A percentile compares a stretch with the other conserved stretches of the same genome.
Evolutionary conservation across 1,140 invertebrate genomes (phyloP).

Genomic region (Nylanderia fulva): DNA sequence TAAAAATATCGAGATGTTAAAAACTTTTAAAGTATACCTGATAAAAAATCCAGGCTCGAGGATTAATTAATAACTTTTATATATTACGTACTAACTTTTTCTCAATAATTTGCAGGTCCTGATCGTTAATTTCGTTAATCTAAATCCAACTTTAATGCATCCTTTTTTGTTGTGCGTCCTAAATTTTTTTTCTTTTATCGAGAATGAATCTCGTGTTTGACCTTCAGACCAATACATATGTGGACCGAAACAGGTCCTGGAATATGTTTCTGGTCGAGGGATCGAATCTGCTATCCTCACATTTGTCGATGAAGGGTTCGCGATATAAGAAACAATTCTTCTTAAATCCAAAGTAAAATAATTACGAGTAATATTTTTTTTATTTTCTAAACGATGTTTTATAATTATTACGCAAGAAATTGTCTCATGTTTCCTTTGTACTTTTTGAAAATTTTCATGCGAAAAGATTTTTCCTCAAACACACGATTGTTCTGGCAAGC

Average conservation of each 20-base stretch:
- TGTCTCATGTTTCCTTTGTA: conserved; percentile 6
- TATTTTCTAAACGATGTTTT: neutral
- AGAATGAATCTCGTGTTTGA: conserved; percentile 85
- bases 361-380: conserved; percentile 72
- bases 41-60: neutral
- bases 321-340: conserved; percentile 85
- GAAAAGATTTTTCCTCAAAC: neutral
- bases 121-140: conserved; percentile 79
- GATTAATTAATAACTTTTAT: neutral
- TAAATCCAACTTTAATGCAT: conserved; percentile 77
- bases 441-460: conserved; percentile 25
- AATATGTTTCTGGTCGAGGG: conserved; percentile 56
- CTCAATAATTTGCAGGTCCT: conserved; percentile 81
- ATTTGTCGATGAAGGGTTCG: conserved; percentile 68
- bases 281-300: conserved; percentile 77
- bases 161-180: neutral
- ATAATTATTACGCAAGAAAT: neutral
- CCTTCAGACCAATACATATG: conserved; percentile 88
- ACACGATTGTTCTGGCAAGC: neutral
- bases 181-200: conserved; percentile 65
- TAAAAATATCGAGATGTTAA: neutral
- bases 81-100: conserved; percentile 75
- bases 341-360: conserved; percentile 87
- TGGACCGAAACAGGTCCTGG: conserved; percentile 87
- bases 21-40: neutral